Percentiles rank a stretch among this genome's conserved stretches.
Conservation (phyloP, 2,113 vertebrate genomes). For the Gobiocypris rarus region DNA sequence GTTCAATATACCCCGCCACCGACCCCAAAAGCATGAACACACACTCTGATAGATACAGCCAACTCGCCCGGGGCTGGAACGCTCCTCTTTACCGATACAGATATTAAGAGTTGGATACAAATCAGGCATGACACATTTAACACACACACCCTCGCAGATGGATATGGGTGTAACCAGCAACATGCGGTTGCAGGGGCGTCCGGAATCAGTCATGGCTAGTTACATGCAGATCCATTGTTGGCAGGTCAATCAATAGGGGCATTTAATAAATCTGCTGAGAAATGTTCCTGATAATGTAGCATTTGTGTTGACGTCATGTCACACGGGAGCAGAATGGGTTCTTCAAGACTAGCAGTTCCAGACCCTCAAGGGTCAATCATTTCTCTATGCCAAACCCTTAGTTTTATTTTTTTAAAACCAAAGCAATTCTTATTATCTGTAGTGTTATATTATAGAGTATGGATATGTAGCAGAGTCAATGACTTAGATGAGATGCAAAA, state of each 20-base stretch:
- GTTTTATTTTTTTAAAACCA: conserved; percentile 83
- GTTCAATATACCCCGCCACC: conserved; percentile 25
- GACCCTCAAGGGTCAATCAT: conserved; percentile 63
- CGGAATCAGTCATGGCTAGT: conserved; percentile 7
- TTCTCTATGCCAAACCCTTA: conserved; percentile 81
- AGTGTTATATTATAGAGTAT: conserved; percentile 64
- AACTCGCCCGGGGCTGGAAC: conserved; percentile 25
- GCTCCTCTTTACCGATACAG: conserved; percentile 8
- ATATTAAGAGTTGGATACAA: conserved; percentile 37
- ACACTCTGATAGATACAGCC: conserved; percentile 22
- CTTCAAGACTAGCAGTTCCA: conserved; percentile 33
- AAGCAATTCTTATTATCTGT: conserved; percentile 76
- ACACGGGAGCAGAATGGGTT: conserved; percentile 37
- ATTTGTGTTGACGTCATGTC: conserved; percentile 56
- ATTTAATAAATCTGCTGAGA: conserved; percentile 28
- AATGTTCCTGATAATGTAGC: conserved; percentile 68
- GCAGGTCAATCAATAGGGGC: conserved; percentile 22
- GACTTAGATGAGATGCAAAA: conserved; percentile 82
- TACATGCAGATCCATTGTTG: conserved; percentile 10
- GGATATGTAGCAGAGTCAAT: conserved; percentile 83
- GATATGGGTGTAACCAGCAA: conserved; percentile 37
- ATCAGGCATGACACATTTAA: conserved; percentile 29
- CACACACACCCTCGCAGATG: conserved; percentile 13
- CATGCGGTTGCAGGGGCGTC: neutral
- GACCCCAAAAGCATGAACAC: conserved; percentile 35